A percentile compares a stretch with the other conserved stretches of the same genome.
phyloP scores from a whole-genome alignment of 2,888 invertebrate genomes.

The Neoitamus cyanurus region DNA sequence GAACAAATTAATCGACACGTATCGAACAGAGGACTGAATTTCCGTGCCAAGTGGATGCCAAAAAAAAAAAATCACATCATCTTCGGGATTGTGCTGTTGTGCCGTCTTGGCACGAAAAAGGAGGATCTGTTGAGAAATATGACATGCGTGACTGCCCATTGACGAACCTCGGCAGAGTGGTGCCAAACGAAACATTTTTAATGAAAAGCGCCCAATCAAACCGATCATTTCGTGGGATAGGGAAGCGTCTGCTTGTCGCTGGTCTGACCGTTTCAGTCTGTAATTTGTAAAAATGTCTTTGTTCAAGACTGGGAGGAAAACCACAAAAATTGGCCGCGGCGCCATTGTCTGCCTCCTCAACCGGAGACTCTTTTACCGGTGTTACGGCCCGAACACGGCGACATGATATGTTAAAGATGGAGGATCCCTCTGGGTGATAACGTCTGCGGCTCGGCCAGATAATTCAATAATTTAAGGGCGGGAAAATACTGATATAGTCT shows the following conservation, averaged over 20 bases:
- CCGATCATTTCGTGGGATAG: background rate
- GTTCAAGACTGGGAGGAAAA: background rate
- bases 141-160: constrained; percentile 29
- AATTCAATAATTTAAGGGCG: constrained; percentile 32
- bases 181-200: constrained; percentile 2
- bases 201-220: constrained; percentile 12
- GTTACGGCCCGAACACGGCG: background rate
- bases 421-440: background rate
- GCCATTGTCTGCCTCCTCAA: background rate
- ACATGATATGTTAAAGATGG: background rate
- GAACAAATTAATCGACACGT: constrained; percentile 28
- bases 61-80: background rate
- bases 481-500: constrained; percentile 17
- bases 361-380: background rate
- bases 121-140: background rate
- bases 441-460: background rate
- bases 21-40: background rate
- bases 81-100: background rate
- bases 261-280: background rate
- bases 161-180: constrained; percentile 10
- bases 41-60: background rate
- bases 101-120: background rate
- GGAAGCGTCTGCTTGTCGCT: background rate
- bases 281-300: constrained; percentile 28
- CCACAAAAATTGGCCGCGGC: background rate